These are phyloP conservation scores for Theocolax elegans DNA, from an alignment of 1,140 invertebrate genomes.

Conservation along the genomic window DNA sequence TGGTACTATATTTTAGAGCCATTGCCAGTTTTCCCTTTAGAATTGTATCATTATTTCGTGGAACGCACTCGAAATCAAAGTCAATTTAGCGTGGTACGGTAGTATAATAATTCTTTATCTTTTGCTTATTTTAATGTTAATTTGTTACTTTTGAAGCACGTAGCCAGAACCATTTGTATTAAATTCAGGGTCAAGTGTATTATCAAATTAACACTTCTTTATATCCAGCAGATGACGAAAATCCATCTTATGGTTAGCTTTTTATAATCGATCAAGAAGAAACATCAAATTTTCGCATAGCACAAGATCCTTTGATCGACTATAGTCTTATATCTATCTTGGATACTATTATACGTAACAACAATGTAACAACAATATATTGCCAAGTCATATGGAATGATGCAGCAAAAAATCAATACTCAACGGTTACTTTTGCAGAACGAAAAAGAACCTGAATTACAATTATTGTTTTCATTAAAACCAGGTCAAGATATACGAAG, in stretches of 20 bases:
- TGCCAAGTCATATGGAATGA: conserved; percentile 25
- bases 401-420: neutral
- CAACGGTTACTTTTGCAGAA: neutral
- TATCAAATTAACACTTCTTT: too few species aligned
- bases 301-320: neutral
- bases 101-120: too few species aligned
- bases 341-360: conserved; percentile 20
- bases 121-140: neutral
- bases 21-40: neutral
- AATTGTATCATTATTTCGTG: neutral
- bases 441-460: conserved; percentile 28
- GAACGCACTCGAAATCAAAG: neutral
- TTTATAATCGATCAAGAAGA: too few species aligned
- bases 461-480: conserved; percentile 33
- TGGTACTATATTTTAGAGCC: neutral
- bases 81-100: neutral
- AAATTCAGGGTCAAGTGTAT: too few species aligned
- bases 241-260: too few species aligned
- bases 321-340: conserved; percentile 10
- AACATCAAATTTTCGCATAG: neutral
- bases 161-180: too few species aligned
- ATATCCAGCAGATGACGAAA: too few species aligned
- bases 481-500: conserved; percentile 34
- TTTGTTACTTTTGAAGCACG: conserved; percentile 2
- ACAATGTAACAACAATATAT: conserved; percentile 30